Evolutionary conservation across 92 coral and sea anemone species (phyloP).

Genomic region (Galaxea fascicularis): DNA sequence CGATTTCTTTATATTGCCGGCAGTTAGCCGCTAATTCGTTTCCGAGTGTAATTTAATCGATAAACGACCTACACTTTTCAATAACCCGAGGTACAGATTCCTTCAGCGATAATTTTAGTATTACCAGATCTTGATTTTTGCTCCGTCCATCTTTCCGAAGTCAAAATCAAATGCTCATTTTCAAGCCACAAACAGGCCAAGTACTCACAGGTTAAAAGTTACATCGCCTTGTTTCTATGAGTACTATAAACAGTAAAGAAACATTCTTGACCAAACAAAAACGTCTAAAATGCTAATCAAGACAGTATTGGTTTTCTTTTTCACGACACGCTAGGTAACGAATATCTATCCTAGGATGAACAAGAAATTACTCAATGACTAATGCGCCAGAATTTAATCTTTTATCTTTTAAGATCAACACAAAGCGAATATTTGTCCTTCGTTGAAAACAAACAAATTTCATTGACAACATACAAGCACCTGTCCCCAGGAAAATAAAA

Average conservation of each 20-base stretch:
- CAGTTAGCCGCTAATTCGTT: neutral
- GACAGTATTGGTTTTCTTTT: neutral
- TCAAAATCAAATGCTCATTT: too few relatives aligned
- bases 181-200: neutral
- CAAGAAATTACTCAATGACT: neutral
- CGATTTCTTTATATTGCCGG: neutral
- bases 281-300: neutral
- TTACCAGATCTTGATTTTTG: neutral
- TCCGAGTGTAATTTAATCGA: neutral
- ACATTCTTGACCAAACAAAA: neutral
- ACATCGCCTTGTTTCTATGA: neutral
- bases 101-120: neutral
- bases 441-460: slow-evolving; percentile 6
- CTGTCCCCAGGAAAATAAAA: slow-evolving; percentile 5
- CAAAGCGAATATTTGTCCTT: neutral
- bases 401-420: neutral
- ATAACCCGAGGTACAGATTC: neutral
- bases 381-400: neutral
- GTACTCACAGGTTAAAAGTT: neutral
- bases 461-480: neutral
- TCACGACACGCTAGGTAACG: neutral
- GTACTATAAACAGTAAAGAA: neutral
- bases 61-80: neutral
- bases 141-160: neutral
- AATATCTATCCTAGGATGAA: neutral